Conservation (phyloP, 2,888 invertebrate species). For the Coelogynopora nodosa region DNA sequence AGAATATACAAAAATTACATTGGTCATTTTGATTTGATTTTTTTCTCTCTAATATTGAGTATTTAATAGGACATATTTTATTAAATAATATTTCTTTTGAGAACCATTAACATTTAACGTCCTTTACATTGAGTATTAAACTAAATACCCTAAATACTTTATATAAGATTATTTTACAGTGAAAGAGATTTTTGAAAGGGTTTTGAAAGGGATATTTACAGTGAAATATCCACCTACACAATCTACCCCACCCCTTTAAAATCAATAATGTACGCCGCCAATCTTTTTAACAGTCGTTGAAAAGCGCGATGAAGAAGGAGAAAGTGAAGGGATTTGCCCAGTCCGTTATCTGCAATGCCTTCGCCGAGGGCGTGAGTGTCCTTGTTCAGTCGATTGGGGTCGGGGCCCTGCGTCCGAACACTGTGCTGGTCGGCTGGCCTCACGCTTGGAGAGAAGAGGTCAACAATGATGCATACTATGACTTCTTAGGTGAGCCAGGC, state of each 20-base stretch:
- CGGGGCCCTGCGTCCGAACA: slow-evolving; percentile 50
- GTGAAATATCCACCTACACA: not conserved
- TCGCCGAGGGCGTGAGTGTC: slow-evolving; percentile 49
- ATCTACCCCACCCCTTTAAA: not conserved
- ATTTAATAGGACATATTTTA: no score
- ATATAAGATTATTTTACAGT: no score
- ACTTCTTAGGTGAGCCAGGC: slow-evolving; percentile 43
- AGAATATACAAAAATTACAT: no score
- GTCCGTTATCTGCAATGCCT: slow-evolving; percentile 48
- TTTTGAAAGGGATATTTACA: not conserved
- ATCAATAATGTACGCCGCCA: not conserved
- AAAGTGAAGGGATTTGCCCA: slow-evolving; percentile 52
- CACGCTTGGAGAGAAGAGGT: slow-evolving; percentile 46
- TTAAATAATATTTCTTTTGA: no score
- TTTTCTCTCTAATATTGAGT: no score
- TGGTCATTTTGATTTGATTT: no score
- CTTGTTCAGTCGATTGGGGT: slow-evolving; percentile 51
- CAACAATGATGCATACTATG: slow-evolving; percentile 21
- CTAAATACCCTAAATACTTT: no score
- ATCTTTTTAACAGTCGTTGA: slow-evolving; percentile 47
- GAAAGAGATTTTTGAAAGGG: no score
- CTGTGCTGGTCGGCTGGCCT: slow-evolving; percentile 51
- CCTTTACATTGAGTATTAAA: no score
- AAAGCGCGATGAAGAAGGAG: slow-evolving; percentile 46
- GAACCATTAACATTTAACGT: no score